Evolutionary conservation across 2,888 invertebrate genomes (phyloP), one percentile per base, ranked within the genome.

Genomic region (Rhopalosiphum nymphaeae): DNA sequence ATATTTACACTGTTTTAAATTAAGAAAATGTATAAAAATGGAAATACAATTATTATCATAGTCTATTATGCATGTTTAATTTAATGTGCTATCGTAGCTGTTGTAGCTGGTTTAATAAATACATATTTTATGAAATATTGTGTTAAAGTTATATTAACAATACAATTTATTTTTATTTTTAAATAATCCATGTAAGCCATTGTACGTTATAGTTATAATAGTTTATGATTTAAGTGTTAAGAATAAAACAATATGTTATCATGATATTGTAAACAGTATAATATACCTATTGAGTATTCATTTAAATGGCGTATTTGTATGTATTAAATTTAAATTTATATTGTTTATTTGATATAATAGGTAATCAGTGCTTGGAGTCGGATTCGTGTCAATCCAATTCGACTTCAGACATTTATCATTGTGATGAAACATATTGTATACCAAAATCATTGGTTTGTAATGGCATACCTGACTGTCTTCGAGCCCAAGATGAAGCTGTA

Each of bases 401-500:
- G 42, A 95, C 95, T 21, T 49, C 90, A 46, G 94, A 94, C 4
- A 94, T 95, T 29, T 97, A 97, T 95, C 96, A 96, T 42, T 97
- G 97, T 95, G 96, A 96, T 1, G 96, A 97, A 95, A 96, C 96
- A 84, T 96, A 96, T 95, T 97, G 97, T 95, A 96, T 97, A 94
- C 97, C 97, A 1, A 96, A 96, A 93, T 96, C 96, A 1, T 96
- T 96, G 96, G 96, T 96, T 88, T 97, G 97, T 95, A 97, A 97
- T 95, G 97, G 97, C 7, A 95, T 96, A 94, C 95, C 96, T 2
- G 97, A 97, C 95, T 97, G 97, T 95, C 95, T 95, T 3, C 96
- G 96, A 95, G 97, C 96, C 3, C 97, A 97, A 95, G 97, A 97
- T 95, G 97, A 97, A 95, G 96, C 96, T 95, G 95, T 96, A 57